These are phyloP conservation scores for Hozukius guyotensis DNA, from an alignment of 2,797 vertebrate genomes.

Conservation along the genomic window DNA sequence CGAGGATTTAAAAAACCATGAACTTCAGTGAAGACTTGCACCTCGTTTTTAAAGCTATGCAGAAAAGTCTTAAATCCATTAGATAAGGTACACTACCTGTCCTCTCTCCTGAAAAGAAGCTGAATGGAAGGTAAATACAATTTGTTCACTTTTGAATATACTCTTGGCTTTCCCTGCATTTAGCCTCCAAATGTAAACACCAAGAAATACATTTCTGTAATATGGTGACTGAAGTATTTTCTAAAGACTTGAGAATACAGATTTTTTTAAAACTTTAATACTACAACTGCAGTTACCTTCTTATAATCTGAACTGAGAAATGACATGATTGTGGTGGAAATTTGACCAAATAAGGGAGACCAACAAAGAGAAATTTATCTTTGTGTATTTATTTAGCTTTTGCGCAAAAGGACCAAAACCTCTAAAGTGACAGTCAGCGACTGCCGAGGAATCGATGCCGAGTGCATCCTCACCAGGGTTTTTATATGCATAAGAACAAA, in stretches of 20 bases:
- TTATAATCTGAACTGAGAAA: not conserved
- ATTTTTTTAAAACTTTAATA: not conserved
- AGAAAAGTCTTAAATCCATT: not conserved
- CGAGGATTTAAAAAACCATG: slow-evolving; percentile 4
- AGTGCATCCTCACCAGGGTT: too few species aligned
- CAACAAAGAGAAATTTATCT: too few species aligned
- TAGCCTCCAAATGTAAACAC: not conserved
- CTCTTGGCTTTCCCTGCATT: not conserved
- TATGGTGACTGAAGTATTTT: not conserved
- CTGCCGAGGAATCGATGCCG: too few species aligned
- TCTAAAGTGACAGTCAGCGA: too few species aligned
- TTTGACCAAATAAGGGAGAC: too few species aligned
- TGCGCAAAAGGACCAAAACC: too few species aligned
- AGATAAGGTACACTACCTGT: not conserved
- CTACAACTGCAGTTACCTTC: not conserved
- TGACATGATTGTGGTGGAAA: too few species aligned
- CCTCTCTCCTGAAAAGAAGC: not conserved
- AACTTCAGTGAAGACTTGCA: not conserved
- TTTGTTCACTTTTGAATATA: not conserved
- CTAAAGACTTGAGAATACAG: not conserved
- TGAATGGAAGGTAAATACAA: not conserved
- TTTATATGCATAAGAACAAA: too few species aligned
- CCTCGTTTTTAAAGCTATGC: not conserved
- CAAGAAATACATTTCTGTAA: not conserved
- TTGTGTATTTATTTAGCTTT: too few species aligned